Percentiles rank a stretch among this genome's conserved stretches.
Evolutionary conservation across 2,113 vertebrate genomes (phyloP).

Genomic region (Bubo scandiacus): DNA sequence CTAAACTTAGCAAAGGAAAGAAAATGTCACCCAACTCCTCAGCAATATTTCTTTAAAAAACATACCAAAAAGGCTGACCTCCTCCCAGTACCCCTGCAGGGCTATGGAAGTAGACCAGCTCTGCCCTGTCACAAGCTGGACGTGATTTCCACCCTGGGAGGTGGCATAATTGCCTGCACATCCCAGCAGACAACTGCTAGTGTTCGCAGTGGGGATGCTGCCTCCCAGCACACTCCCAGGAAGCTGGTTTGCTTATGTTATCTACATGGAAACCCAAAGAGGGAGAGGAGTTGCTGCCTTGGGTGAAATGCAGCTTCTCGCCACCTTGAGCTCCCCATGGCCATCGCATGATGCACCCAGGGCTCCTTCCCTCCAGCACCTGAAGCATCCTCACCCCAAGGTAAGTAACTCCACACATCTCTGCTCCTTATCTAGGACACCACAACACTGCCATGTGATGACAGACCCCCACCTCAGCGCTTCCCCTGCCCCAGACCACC

Average conservation of each 20-base stretch:
- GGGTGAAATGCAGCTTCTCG: background rate
- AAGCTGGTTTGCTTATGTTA: background rate
- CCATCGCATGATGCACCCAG: fast-evolving
- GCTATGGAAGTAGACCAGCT: background rate
- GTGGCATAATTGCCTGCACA: background rate
- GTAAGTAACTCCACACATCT: background rate
- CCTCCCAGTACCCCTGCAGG: background rate
- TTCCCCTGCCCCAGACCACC: background rate
- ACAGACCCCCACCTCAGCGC: background rate
- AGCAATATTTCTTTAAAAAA: background rate
- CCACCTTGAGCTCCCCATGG: background rate
- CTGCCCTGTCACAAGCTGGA: background rate
- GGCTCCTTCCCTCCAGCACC: background rate
- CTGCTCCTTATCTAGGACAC: background rate
- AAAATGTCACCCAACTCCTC: background rate
- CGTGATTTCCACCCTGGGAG: background rate
- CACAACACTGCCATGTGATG: fast-evolving
- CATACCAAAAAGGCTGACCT: background rate
- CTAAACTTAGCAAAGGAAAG: background rate
- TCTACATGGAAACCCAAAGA: background rate
- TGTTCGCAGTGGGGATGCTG: background rate
- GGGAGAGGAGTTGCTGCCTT: background rate
- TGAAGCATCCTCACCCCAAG: background rate
- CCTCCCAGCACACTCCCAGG: background rate
- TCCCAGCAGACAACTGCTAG: background rate